These are phyloP conservation scores for human (Homo sapiens) DNA, from an alignment of 2,113 vertebrate genomes.

Conservation along the genomic window GRCh38 chr1:177310501-177311000, in stretches of 20 bases:
- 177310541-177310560: background rate
- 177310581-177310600: background rate
- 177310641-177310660: background rate
- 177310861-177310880: conserved; percentile 28
- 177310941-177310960: conserved; percentile 45
- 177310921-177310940: conserved; percentile 51
- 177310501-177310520: background rate
- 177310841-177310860: background rate
- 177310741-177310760: background rate
- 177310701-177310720: background rate
- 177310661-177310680: background rate
- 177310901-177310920: conserved; percentile 34
- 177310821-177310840: conserved; percentile 23
- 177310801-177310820: background rate
- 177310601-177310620: background rate
- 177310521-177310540: accelerated
- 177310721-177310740: background rate
- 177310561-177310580: background rate
- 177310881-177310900: conserved; percentile 44
- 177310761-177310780: background rate
- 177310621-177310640: background rate
- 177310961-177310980: conserved; percentile 62
- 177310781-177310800: background rate
- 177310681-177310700: background rate
- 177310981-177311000: background rate